Percentiles rank a stretch among this genome's conserved stretches.
Conservation (phyloP, 1,140 invertebrate genomes). For the Drosophila asahinai region DNA sequence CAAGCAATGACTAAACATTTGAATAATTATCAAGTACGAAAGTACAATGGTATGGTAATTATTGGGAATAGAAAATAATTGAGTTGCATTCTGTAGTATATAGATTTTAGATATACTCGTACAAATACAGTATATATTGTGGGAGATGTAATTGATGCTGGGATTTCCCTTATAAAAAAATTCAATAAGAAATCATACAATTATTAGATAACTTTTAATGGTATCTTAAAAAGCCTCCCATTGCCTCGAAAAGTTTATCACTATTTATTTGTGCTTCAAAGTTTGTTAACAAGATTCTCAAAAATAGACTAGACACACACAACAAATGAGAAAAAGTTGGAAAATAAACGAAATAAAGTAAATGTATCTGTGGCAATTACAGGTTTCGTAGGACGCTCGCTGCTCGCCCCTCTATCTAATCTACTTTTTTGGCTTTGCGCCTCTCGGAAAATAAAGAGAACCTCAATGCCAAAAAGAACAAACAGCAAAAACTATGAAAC, state of each 20-base stretch:
- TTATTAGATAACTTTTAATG: neutral
- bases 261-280: constrained; percentile 22
- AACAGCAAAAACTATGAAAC: constrained; percentile 32
- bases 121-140: neutral
- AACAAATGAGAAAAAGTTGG: neutral
- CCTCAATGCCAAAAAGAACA: constrained; percentile 70
- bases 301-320: constrained; percentile 21
- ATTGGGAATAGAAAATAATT: constrained; percentile 34
- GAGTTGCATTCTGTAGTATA: constrained; percentile 9
- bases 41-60: constrained; percentile 42
- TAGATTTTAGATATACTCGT: neutral
- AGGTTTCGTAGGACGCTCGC: constrained; percentile 11
- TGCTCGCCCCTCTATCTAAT: constrained; percentile 58
- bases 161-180: neutral
- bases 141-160: neutral
- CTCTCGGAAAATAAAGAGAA: constrained; percentile 27
- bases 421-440: constrained; percentile 57
- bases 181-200: neutral
- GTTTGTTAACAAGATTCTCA: constrained; percentile 18
- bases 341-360: constrained; percentile 7
- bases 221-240: neutral
- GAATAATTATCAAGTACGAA: constrained; percentile 45
- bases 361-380: constrained; percentile 27
- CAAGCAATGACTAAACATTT: constrained; percentile 43
- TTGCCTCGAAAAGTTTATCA: constrained; percentile 8